phyloP scores from a whole-genome alignment of 1,140 invertebrate species.

The Drosophila fuyamai region DNA sequence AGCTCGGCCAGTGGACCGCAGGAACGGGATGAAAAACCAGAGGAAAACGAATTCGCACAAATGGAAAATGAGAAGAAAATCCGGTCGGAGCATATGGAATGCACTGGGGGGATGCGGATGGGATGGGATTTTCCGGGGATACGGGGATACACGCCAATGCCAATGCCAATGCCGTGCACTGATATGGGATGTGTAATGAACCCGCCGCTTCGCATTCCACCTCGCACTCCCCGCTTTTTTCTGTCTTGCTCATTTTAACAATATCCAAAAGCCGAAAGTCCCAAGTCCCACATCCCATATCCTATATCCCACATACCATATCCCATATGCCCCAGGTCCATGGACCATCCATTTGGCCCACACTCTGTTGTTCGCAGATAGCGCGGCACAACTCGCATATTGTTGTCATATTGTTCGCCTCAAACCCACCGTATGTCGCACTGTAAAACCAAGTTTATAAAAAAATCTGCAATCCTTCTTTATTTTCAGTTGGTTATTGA shows the following conservation, averaged over 20 bases:
- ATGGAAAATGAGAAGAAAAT: constrained; percentile 39
- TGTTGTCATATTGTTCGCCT: constrained; percentile 66
- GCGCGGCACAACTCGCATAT: constrained; percentile 45
- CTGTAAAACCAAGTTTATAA: neutral
- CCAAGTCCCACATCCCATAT: constrained; percentile 4
- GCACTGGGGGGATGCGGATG: constrained; percentile 16
- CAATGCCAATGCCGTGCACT: constrained; percentile 33
- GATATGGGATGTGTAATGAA: constrained; percentile 75
- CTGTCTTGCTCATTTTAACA: constrained; percentile 55
- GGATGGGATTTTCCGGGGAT: constrained; percentile 9
- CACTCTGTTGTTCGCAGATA: constrained; percentile 45
- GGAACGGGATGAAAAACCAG: constrained; percentile 1
- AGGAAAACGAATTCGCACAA: neutral
- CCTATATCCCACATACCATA: constrained; percentile 9
- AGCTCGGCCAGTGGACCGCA: constrained; percentile 16
- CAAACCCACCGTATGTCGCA: constrained; percentile 7
- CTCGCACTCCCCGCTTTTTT: constrained; percentile 13
- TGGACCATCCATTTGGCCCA: constrained; percentile 3
- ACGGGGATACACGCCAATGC: constrained; percentile 12
- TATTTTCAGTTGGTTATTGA: neutral
- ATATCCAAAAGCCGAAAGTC: constrained; percentile 40
- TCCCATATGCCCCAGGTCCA: neutral
- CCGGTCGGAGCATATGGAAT: constrained; percentile 48
- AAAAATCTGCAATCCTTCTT: neutral
- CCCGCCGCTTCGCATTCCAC: constrained; percentile 30